These are phyloP conservation scores for Argyrosomus japonicus DNA, from an alignment of 2,113 vertebrate genomes.

Conservation along the genomic window DNA sequence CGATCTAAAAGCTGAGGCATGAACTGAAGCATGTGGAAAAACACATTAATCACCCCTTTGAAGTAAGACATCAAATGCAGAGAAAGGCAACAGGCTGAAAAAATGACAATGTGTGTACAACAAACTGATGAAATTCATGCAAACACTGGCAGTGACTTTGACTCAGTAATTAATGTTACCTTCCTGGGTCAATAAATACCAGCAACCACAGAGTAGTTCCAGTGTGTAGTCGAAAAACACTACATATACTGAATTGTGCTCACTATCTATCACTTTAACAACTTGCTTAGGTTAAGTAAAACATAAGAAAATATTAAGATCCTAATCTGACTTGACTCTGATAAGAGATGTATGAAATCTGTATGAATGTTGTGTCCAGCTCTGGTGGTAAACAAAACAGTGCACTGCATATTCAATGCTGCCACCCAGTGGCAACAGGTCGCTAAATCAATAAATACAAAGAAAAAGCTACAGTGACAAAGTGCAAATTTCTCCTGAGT, in stretches of 20 bases:
- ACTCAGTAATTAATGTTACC: conserved; percentile 1
- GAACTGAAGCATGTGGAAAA: background rate
- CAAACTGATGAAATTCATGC: background rate
- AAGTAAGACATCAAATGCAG: conserved; percentile 20
- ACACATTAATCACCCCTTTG: background rate
- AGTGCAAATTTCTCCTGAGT: conserved; percentile 63
- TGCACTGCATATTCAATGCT: conserved; percentile 37
- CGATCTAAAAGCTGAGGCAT: background rate
- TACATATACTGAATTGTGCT: background rate
- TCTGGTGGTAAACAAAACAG: conserved; percentile 53
- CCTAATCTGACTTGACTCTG: background rate
- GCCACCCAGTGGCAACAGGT: conserved; percentile 73
- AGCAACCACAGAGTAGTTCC: background rate
- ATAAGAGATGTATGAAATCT: background rate
- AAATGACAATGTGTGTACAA: background rate
- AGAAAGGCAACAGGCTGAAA: conserved; percentile 16
- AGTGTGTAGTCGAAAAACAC: background rate
- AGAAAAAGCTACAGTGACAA: conserved; percentile 27
- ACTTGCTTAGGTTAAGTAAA: conserved; percentile 22
- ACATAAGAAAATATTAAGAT: background rate
- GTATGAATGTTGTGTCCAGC: conserved; percentile 13
- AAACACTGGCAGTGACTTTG: conserved; percentile 5
- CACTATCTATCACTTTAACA: background rate
- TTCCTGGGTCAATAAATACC: background rate
- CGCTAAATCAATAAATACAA: conserved; percentile 64